These are phyloP conservation scores for Erebia ligea DNA, from an alignment of 2,888 invertebrate genomes.

Conservation along the genomic window DNA sequence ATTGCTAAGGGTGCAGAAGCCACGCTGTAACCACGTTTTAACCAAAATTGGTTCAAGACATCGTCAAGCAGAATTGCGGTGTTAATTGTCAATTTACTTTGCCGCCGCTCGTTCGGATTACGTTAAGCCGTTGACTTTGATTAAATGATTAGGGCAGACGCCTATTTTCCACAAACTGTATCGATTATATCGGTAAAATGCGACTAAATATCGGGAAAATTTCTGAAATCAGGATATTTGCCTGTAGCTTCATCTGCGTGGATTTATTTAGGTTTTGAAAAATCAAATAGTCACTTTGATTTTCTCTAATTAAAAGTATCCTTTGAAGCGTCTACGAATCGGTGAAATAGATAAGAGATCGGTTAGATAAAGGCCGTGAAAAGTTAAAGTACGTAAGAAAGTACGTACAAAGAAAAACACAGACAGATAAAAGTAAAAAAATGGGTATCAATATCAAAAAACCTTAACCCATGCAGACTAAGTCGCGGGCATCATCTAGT, in stretches of 20 bases:
- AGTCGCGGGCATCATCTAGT: background rate
- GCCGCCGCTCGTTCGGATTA: background rate
- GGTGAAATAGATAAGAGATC: too few relatives aligned
- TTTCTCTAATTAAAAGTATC: too few relatives aligned
- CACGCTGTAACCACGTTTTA: background rate
- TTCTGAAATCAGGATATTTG: background rate
- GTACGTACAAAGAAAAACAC: too few relatives aligned
- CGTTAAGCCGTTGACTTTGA: background rate
- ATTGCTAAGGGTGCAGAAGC: background rate
- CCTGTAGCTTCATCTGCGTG: too few relatives aligned
- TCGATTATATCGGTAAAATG: background rate
- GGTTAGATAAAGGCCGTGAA: too few relatives aligned
- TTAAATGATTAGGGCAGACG: background rate
- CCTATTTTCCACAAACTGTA: background rate
- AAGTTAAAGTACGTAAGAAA: too few relatives aligned
- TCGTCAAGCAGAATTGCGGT: slow-evolving; percentile 1
- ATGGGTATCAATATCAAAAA: too few relatives aligned
- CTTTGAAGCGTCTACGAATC: too few relatives aligned
- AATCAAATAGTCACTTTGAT: too few relatives aligned
- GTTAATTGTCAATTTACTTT: slow-evolving; percentile 14
- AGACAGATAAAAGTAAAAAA: too few relatives aligned
- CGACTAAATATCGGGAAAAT: background rate
- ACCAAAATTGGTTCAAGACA: background rate
- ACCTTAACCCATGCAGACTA: too few relatives aligned
- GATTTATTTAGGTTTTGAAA: too few relatives aligned